A percentile compares a stretch with the other conserved stretches of the same genome.
Conservation (phyloP, 1,140 invertebrate species). For the Bombus cullumanus region DNA sequence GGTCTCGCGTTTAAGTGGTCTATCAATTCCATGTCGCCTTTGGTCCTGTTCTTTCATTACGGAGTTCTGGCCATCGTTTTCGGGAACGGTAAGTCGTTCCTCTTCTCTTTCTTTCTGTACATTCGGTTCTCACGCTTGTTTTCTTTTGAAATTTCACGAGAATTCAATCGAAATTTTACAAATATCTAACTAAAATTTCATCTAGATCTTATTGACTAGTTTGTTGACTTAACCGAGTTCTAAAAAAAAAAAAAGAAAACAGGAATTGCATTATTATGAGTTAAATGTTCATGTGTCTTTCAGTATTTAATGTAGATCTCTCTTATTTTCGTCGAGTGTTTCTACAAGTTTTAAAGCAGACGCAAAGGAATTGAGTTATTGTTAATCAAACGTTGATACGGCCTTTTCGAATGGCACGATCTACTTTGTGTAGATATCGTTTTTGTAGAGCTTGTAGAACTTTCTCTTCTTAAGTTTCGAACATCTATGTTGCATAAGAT, state of each 20-base stretch:
- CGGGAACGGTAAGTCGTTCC: constrained; percentile 55
- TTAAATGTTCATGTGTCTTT: not conserved
- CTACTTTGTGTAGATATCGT: not conserved
- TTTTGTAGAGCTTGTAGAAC: not conserved
- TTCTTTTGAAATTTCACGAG: not conserved
- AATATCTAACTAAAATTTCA: not conserved
- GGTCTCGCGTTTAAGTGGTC: constrained; percentile 61
- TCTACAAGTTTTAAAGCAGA: not conserved
- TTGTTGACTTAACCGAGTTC: not conserved
- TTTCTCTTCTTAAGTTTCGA: not conserved
- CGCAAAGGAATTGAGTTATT: not conserved
- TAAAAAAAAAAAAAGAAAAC: too few species aligned
- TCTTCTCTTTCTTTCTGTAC: not conserved
- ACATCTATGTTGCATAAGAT: not conserved
- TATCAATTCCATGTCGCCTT: constrained; percentile 66
- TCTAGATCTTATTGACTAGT: not conserved
- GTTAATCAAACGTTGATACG: not conserved
- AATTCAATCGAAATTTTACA: not conserved
- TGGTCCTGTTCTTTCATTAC: constrained; percentile 58
- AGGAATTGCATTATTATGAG: not conserved
- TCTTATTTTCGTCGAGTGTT: not conserved
- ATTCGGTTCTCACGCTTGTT: not conserved
- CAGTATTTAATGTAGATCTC: not conserved
- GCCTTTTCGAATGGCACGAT: not conserved
- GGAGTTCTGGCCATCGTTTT: constrained; percentile 63